phyloP scores from a whole-genome alignment of 2,888 invertebrate species.

The Drosophila buzzatii region DNA sequence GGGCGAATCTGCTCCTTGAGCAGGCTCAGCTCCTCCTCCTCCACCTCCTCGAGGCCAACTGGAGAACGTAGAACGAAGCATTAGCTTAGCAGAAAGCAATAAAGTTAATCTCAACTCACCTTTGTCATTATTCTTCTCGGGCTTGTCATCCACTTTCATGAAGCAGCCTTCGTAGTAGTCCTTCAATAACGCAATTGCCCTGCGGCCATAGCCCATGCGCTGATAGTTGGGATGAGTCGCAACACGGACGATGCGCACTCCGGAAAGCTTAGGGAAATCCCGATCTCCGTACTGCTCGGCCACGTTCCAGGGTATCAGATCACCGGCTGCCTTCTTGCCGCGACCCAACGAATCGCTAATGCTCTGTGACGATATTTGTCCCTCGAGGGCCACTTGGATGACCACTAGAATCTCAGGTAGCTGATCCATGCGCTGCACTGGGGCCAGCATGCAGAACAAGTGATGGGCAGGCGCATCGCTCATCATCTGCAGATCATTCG shows the following conservation, averaged over 20 bases:
- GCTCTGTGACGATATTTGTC: constrained; percentile 88
- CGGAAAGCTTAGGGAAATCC: constrained; percentile 95
- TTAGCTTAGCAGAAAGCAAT: neutral
- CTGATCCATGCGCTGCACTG: constrained; percentile 90
- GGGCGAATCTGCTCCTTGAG: constrained; percentile 91
- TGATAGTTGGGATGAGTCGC: constrained; percentile 99
- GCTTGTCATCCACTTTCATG: constrained; percentile 88
- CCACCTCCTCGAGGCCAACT: constrained; percentile 86
- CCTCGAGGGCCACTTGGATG: constrained; percentile 93
- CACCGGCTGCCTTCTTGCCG: constrained; percentile 96
- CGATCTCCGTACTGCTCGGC: constrained; percentile 98
- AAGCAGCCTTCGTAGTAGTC: constrained; percentile 95
- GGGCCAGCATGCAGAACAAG: constrained; percentile 96
- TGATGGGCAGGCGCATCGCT: constrained; percentile 99
- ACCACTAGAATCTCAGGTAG: constrained; percentile 98
- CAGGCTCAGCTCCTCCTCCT: constrained; percentile 87
- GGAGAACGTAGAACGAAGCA: no score
- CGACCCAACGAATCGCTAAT: constrained; percentile 92
- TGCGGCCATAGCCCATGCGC: constrained; percentile 97
- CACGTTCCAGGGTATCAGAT: constrained; percentile 99
- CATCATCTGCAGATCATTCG: constrained; percentile 99
- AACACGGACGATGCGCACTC: constrained; percentile 96
- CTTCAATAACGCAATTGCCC: constrained; percentile 93
- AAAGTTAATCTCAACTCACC: constrained; percentile 25
- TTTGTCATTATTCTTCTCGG: constrained; percentile 41